Evolutionary conservation across 2,888 invertebrate species (phyloP), one percentile per base, ranked within the genome.

Genomic region (Cerceris ruficornis): DNA sequence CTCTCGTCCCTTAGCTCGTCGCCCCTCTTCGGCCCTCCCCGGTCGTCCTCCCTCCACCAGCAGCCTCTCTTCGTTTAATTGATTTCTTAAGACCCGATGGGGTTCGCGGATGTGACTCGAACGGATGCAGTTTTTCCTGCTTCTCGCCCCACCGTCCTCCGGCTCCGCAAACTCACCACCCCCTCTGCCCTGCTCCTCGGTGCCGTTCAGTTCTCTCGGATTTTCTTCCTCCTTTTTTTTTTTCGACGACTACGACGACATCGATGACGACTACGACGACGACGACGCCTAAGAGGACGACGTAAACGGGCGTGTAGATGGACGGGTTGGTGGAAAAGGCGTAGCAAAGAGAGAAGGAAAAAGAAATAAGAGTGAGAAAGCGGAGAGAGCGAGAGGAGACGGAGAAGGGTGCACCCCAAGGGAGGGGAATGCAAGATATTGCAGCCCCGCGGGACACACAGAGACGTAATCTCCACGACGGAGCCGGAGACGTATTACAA

Each of bases 381-480:
- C 64, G 62, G 69, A 75, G 68, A 71, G 73, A 62, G 61, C 64
- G 49, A 57, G 74, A 68, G 70, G 78, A 55, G 75, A 72, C 76
- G 77, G 66, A 69, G 75, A 72, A 66, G 76, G 84, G 80, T 67
- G 69, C 61, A 80, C 70, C 76, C 82, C 75, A 81, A 80, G 87
- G 88, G 84, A 80, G 86, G 81, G 90, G 90, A 86, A 93, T 93
- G 92, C 91, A 92, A 92, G 92, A 92, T 92, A 92, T 92, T 92
- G 91, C 92, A 91, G 89, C 91, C 92, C 92, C 91, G 89, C 91
- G 92, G 91, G 92, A 92, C 90, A 89, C 88, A 88, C 89, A 84
- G 88, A 86, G 85, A 89, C 91, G 91, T 92, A 92, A 92, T 92
- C 92, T 92, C 92, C 87, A 90, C 91, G 92, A 91, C 91, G 91